Evolutionary conservation across 1,140 invertebrate species (phyloP).

Genomic region (Eueides isabella): DNA sequence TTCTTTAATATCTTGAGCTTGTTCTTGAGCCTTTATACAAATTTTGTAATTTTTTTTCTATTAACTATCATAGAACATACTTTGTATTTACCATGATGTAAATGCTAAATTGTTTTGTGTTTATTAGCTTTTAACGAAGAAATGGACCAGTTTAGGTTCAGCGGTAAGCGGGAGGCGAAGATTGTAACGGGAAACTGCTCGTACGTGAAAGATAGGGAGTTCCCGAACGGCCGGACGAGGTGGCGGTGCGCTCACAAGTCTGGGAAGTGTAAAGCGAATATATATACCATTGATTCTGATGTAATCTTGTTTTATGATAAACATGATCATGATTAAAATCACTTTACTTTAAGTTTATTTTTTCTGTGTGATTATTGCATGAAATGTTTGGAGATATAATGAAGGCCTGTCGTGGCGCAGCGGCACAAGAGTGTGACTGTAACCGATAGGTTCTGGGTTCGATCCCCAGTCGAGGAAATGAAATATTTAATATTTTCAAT

Average conservation of each 20-base stretch:
- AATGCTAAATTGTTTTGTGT: constrained; percentile 21
- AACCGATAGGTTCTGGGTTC: too few species aligned
- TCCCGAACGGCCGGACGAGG: constrained; percentile 51
- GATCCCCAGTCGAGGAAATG: too few species aligned
- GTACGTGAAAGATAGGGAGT: constrained; percentile 54
- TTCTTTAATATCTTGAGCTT: too few species aligned
- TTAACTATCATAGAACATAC: too few species aligned
- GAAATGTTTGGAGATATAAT: background rate
- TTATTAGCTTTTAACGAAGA: constrained; percentile 11
- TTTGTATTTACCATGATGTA: background rate
- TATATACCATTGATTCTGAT: constrained; percentile 56
- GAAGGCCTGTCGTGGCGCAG: too few species aligned
- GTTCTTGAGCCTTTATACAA: too few species aligned
- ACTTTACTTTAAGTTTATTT: background rate
- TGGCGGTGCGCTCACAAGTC: constrained; percentile 52
- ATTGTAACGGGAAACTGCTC: constrained; percentile 53
- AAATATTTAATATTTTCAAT: too few species aligned
- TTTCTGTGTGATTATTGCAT: background rate
- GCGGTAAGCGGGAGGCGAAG: constrained; percentile 40
- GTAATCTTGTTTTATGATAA: constrained; percentile 61
- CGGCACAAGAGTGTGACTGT: too few species aligned
- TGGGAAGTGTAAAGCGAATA: constrained; percentile 51
- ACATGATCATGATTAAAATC: constrained; percentile 38
- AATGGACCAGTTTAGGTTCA: constrained; percentile 50
- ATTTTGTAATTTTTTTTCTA: too few species aligned